These are phyloP conservation scores for Catamblyrhynchus diadema DNA, from an alignment of 2,797 vertebrate genomes.

Conservation along the genomic window DNA sequence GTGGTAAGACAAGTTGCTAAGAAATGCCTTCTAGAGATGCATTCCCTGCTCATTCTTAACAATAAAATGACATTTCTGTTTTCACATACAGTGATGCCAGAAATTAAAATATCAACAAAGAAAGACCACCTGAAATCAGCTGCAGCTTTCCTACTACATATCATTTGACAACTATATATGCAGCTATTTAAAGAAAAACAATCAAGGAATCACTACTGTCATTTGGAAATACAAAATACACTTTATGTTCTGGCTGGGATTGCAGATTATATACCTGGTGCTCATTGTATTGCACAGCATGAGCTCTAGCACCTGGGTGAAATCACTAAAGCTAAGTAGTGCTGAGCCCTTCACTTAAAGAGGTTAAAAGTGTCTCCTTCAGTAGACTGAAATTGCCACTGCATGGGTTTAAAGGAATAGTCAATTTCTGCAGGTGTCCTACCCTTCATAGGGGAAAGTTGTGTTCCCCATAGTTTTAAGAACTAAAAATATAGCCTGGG, in stretches of 20 bases:
- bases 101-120: not conserved
- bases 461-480: not conserved
- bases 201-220: not conserved
- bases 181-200: not conserved
- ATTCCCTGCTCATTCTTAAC: not conserved
- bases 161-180: not conserved
- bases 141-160: not conserved
- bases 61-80: not conserved
- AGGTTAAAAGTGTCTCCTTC: slow-evolving; percentile 38
- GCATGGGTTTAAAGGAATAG: not conserved
- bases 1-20: not conserved
- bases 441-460: not conserved
- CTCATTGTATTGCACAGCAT: not conserved
- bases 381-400: not conserved
- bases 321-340: slow-evolving; percentile 32
- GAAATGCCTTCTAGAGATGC: not conserved
- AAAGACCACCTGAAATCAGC: not conserved
- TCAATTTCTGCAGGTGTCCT: not conserved
- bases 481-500: not conserved
- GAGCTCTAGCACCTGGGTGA: slow-evolving; percentile 37
- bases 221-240: not conserved
- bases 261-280: not conserved
- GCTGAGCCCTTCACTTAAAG: not conserved
- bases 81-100: not conserved
- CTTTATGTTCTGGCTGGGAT: not conserved